Conservation (phyloP, 1,140 invertebrate genomes). For the Berghia stephanieae region DNA sequence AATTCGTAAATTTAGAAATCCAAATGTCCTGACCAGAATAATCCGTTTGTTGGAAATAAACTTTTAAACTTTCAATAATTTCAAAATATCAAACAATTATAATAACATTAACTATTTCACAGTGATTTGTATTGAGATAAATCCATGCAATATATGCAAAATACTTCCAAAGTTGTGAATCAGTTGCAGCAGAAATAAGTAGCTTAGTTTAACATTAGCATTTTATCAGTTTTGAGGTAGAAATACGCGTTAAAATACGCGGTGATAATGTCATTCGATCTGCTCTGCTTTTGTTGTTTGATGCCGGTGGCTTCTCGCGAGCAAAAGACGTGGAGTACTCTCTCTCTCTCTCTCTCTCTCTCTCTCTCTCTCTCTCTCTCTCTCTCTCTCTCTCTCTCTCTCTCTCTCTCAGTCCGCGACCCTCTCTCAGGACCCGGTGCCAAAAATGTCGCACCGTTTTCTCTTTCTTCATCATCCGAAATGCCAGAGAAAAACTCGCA, state of each 20-base stretch:
- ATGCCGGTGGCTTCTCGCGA: neutral
- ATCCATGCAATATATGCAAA: neutral
- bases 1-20: no score
- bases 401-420: neutral
- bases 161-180: neutral
- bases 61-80: no score
- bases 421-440: no score
- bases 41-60: no score
- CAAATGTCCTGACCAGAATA: no score
- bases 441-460: no score
- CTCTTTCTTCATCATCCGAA: no score
- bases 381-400: neutral
- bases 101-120: neutral
- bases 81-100: no score
- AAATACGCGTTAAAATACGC: no score
- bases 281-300: neutral
- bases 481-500: no score
- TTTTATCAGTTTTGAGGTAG: no score
- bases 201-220: neutral
- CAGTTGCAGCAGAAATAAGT: neutral
- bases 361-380: neutral
- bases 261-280: no score
- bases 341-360: conserved; percentile 18
- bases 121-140: neutral
- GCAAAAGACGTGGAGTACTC: neutral